Evolutionary conservation across 2,113 vertebrate genomes (phyloP), one percentile per base, ranked within the genome.

Genomic region (Cygnus buccinator): DNA sequence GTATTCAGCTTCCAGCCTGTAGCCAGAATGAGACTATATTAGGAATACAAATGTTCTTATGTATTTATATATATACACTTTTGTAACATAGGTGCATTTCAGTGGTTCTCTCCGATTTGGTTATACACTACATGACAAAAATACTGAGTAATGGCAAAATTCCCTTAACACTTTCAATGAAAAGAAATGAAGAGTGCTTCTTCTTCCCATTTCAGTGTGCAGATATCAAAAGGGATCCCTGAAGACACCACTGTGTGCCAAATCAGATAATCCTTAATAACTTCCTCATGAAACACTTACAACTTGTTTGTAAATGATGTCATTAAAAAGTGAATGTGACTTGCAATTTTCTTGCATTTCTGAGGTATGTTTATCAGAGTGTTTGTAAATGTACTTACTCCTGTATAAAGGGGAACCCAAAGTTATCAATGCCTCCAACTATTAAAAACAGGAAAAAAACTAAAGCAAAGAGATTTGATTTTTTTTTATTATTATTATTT

Each of bases 231-330:
- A 48, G 43, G 9, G 6, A 65, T 66, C 35, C 58, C 72, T 44
- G 43, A 89, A 93, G 43, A 88, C 16, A 84, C 17, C 43, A 25
- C 33, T 3, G 10, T 31, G 63, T 46, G 89, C 43, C 72, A 94
- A 84, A 92, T 88, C 72, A 95, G 79, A 93, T 89, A 82, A 78
- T 58, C 48, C 48, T 58, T 43, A 90, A 39, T 35, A 81, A 80
- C 20, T 90, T 96, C 85, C 72, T 90, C 70, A 84, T 19, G 48
- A 77, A 77, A 89, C 61, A 55, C 8, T 66, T 90, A 46, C 0
- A 89, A 59, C 5, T 44, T 76, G 48, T 68, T 28, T 11, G 44
- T 11, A 84, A 80, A 66, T 57, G 0, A 58, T 22, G n/a, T 44
- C 10, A 82, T 58, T 81, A 44, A 84, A 71, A 81, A 84, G 58